Evolutionary conservation across 2,113 vertebrate species (phyloP).

Genomic region (Psephotus haematonotus): DNA sequence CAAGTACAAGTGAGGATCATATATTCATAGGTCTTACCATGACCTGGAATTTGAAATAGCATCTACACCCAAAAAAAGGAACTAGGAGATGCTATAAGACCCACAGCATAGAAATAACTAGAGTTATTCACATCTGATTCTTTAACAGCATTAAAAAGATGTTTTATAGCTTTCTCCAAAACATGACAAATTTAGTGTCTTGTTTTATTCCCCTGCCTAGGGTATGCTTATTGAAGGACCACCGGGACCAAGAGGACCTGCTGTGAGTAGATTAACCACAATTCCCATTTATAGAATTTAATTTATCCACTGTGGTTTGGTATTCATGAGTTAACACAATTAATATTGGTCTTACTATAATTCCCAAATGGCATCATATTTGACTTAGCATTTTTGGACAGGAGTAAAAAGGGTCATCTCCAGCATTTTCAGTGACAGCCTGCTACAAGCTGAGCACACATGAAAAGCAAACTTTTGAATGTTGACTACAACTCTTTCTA

Average conservation of each 20-base stretch:
- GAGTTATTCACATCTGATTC: neutral
- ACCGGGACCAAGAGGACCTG: constrained; percentile 86
- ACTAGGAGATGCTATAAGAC: neutral
- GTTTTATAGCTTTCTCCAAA: neutral
- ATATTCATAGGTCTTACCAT: neutral
- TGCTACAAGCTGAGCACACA: neutral
- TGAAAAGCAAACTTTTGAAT: neutral
- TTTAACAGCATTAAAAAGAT: neutral
- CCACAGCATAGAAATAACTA: neutral
- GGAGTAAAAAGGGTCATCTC: neutral
- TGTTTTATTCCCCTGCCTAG: constrained; percentile 56
- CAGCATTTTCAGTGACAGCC: neutral
- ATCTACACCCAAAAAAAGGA: neutral
- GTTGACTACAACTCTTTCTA: neutral
- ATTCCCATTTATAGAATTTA: neutral
- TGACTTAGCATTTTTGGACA: neutral
- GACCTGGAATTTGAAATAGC: neutral
- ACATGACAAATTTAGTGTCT: neutral
- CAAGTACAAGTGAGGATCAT: neutral
- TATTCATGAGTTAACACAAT: neutral
- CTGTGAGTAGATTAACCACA: constrained; percentile 79
- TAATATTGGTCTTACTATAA: neutral
- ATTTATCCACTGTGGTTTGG: neutral
- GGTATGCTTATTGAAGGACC: constrained; percentile 98
- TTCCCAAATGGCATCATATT: neutral